Conservation (phyloP, 2,113 vertebrate species). For the Suncus etruscus region DNA sequence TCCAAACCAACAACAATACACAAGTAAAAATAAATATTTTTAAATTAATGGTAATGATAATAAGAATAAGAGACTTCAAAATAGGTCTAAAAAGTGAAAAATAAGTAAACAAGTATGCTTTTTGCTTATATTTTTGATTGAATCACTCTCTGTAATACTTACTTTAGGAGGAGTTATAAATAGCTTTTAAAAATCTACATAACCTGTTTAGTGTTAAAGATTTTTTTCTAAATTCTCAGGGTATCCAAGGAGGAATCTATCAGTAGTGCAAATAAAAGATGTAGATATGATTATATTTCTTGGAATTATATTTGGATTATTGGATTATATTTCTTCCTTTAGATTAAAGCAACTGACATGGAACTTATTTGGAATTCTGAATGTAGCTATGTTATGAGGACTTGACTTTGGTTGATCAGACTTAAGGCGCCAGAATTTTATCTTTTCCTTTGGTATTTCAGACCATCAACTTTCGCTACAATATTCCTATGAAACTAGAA, state of each 20-base stretch:
- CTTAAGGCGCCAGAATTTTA: neutral
- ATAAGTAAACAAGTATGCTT: neutral
- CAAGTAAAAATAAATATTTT: neutral
- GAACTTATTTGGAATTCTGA: neutral
- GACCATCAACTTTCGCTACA: neutral
- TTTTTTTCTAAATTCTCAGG: neutral
- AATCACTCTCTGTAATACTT: neutral
- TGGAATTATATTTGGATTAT: too few relatives aligned
- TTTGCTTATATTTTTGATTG: neutral
- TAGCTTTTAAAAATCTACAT: neutral
- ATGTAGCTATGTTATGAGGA: neutral
- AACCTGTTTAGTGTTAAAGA: neutral
- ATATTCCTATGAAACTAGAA: neutral
- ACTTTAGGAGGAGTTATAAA: neutral
- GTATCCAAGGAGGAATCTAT: neutral
- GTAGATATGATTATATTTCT: neutral
- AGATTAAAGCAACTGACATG: neutral
- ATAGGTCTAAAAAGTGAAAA: neutral
- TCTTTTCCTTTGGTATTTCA: neutral
- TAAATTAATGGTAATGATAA: conserved; percentile 1
- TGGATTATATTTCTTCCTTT: neutral
- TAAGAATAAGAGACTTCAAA: neutral
- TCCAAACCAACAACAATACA: too few relatives aligned
- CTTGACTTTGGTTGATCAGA: neutral
- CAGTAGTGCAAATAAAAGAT: neutral